phyloP scores from a whole-genome alignment of 2,113 vertebrate genomes.

The Bothrops jararaca region DNA sequence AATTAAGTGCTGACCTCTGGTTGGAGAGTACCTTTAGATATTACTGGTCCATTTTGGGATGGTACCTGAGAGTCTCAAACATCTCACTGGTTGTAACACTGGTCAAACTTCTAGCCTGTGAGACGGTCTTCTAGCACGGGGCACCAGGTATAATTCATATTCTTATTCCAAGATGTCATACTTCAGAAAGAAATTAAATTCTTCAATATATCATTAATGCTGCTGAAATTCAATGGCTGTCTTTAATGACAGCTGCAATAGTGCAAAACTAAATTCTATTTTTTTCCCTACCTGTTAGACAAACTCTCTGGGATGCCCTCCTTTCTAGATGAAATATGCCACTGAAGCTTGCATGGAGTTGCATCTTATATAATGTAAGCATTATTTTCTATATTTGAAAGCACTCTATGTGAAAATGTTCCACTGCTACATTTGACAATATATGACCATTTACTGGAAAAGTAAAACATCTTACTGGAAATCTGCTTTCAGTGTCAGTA shows the following conservation, averaged over 20 bases:
- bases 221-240: neutral
- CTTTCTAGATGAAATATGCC: neutral
- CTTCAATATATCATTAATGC: neutral
- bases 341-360: neutral
- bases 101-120: neutral
- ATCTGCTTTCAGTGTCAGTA: neutral
- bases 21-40: neutral
- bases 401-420: neutral
- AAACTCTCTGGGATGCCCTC: neutral
- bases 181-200: neutral
- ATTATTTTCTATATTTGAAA: neutral
- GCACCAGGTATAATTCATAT: neutral
- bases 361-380: neutral
- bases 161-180: neutral
- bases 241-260: neutral
- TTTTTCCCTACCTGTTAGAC: neutral
- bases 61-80: neutral
- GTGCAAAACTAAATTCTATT: neutral
- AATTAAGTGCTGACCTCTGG: neutral
- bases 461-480: neutral
- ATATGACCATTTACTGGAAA: conserved; percentile 16
- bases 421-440: neutral
- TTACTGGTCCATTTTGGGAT: neutral
- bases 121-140: neutral
- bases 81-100: neutral